phyloP scores from a whole-genome alignment of 1,140 invertebrate genomes.

The Hylaeus anthracinus region DNA sequence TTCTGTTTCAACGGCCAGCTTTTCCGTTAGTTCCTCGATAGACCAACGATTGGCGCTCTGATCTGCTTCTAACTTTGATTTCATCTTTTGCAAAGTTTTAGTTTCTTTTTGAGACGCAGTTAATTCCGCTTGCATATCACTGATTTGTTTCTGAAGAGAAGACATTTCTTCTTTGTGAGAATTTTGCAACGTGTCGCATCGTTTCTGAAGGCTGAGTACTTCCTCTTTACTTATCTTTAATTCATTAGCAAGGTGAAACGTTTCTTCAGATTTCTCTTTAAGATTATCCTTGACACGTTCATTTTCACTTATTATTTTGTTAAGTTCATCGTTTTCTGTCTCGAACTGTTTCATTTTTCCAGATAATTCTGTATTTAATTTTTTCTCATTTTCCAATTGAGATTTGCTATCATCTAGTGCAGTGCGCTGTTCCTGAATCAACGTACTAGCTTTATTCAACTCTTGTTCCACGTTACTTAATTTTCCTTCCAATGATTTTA shows the following conservation, averaged over 20 bases:
- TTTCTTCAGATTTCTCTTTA: conserved; percentile 51
- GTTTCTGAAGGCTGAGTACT: conserved; percentile 59
- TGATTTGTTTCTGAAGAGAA: conserved; percentile 74
- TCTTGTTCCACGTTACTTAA: conserved; percentile 54
- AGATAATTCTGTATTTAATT: conserved; percentile 59
- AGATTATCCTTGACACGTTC: conserved; percentile 56
- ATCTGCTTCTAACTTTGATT: conserved; percentile 80
- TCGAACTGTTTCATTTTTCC: conserved; percentile 56
- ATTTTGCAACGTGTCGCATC: conserved; percentile 72
- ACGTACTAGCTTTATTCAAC: conserved; percentile 54
- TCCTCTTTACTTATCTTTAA: conserved; percentile 76
- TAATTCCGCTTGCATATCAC: conserved; percentile 76
- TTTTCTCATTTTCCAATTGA: conserved; percentile 58
- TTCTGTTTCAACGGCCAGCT: conserved; percentile 52
- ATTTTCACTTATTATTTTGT: conserved; percentile 55
- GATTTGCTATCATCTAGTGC: conserved; percentile 61
- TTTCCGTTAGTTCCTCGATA: conserved; percentile 64
- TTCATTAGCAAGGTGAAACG: conserved; percentile 56
- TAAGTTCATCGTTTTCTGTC: conserved; percentile 58
- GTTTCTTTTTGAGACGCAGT: conserved; percentile 77
- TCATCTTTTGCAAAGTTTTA: conserved; percentile 78
- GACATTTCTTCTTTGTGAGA: conserved; percentile 68
- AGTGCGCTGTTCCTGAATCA: conserved; percentile 51
- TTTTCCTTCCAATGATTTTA: conserved; percentile 71
- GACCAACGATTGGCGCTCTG: conserved; percentile 58